Evolutionary conservation across 1,140 invertebrate genomes (phyloP).

Genomic region (Panagrolaimus sp.): DNA sequence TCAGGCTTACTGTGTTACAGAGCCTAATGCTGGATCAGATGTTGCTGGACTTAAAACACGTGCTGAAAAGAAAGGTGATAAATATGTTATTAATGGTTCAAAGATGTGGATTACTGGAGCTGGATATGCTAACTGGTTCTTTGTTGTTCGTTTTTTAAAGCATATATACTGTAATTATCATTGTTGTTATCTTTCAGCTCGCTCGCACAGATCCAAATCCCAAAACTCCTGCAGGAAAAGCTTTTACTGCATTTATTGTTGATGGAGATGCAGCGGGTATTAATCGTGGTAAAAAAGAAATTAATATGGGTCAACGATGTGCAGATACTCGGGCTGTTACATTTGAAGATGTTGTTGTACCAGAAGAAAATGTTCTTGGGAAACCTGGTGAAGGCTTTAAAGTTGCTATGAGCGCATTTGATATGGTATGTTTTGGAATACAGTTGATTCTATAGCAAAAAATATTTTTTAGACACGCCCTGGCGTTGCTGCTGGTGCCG

Average conservation of each 20-base stretch:
- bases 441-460: no score
- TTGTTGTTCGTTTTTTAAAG: no score
- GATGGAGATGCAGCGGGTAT: constrained; percentile 80
- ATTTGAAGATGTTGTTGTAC: constrained; percentile 91
- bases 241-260: constrained; percentile 92
- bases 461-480: constrained; percentile 32
- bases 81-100: constrained; percentile 36
- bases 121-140: no score
- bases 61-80: constrained; percentile 46
- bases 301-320: constrained; percentile 90
- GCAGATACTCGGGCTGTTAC: constrained; percentile 92
- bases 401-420: constrained; percentile 92
- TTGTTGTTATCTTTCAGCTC: no score
- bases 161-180: no score
- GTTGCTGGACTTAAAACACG: constrained; percentile 44
- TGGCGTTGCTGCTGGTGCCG: constrained; percentile 79
- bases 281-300: constrained; percentile 79
- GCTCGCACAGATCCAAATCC: constrained; percentile 85
- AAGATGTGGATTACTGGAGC: constrained; percentile 44
- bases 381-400: constrained; percentile 84
- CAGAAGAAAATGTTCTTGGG: constrained; percentile 74
- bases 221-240: constrained; percentile 77
- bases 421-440: constrained; percentile 58
- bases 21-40: constrained; percentile 75
- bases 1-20: constrained; percentile 72